Conservation (phyloP, 2,888 invertebrate species). For the Andrena marginata region DNA sequence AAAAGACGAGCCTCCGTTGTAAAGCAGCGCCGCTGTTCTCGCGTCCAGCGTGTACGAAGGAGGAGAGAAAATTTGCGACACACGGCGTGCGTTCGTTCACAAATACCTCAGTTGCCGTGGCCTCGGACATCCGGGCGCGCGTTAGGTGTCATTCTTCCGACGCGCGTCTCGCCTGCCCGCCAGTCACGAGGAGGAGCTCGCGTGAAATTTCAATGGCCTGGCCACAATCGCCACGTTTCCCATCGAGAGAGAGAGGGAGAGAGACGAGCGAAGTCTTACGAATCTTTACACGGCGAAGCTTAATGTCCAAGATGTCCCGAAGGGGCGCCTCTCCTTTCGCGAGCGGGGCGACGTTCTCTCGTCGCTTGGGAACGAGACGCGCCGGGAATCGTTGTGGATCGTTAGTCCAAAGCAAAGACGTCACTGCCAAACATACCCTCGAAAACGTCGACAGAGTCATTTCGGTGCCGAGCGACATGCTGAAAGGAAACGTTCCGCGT, state of each 20-base stretch:
- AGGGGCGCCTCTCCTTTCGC: too few species aligned
- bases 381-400: slow-evolving; percentile 33
- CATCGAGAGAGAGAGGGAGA: not conserved
- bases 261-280: too few species aligned
- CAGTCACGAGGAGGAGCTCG: slow-evolving; percentile 3
- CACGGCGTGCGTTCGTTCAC: slow-evolving; percentile 79
- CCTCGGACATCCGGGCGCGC: slow-evolving; percentile 75
- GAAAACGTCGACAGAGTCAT: slow-evolving; percentile 32
- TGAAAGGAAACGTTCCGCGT: slow-evolving; percentile 56
- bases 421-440: slow-evolving; percentile 68
- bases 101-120: slow-evolving; percentile 84
- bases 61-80: slow-evolving; percentile 60
- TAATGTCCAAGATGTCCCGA: too few species aligned
- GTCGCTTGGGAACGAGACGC: not conserved
- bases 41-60: slow-evolving; percentile 63
- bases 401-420: slow-evolving; percentile 46
- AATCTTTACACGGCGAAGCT: too few species aligned
- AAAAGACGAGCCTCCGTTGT: slow-evolving; percentile 72
- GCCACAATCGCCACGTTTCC: not conserved
- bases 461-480: not conserved
- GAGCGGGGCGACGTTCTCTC: not conserved
- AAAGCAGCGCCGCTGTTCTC: slow-evolving; percentile 74
- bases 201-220: not conserved
- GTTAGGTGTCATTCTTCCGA: slow-evolving; percentile 36
- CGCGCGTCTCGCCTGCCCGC: slow-evolving; percentile 31